phyloP scores from a whole-genome alignment of 2,797 vertebrate genomes.

The Eupleurogrammus muticus region DNA sequence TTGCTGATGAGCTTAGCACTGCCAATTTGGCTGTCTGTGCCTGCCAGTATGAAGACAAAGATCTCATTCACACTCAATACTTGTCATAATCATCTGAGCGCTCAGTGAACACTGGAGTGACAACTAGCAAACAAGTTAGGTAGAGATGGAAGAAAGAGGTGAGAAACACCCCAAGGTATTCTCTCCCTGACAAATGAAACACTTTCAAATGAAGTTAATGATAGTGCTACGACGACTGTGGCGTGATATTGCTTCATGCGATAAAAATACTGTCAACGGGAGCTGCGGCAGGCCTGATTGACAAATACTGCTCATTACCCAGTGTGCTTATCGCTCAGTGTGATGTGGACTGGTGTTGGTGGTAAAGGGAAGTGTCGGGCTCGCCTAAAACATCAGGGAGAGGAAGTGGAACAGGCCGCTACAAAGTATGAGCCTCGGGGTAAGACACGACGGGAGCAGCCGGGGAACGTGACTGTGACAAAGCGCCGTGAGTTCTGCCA shows the following conservation, averaged over 20 bases:
- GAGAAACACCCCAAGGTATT: slow-evolving; percentile 45
- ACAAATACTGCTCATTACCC: slow-evolving; percentile 77
- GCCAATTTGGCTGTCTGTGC: slow-evolving; percentile 62
- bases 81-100: slow-evolving; percentile 66
- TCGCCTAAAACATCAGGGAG: slow-evolving; percentile 48
- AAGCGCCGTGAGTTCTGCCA: slow-evolving; percentile 65
- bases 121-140: slow-evolving; percentile 68
- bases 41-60: slow-evolving; percentile 54
- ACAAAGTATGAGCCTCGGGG: slow-evolving; percentile 53
- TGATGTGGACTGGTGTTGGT: slow-evolving; percentile 57
- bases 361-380: slow-evolving; percentile 54
- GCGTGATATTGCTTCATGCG: slow-evolving; percentile 47
- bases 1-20: slow-evolving; percentile 66
- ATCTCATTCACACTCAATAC: slow-evolving; percentile 76
- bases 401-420: slow-evolving; percentile 54
- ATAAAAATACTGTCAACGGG: slow-evolving; percentile 50
- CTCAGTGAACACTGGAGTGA: slow-evolving; percentile 63
- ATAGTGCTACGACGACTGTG: slow-evolving; percentile 52
- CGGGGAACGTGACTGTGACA: slow-evolving; percentile 74
- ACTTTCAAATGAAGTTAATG: slow-evolving; percentile 69
- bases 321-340: slow-evolving; percentile 61
- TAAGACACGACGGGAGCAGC: slow-evolving; percentile 57
- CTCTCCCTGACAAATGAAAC: slow-evolving; percentile 57
- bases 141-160: slow-evolving; percentile 48
- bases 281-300: slow-evolving; percentile 60